Percentiles rank a stretch among this genome's conserved stretches.
Conservation (phyloP, 2,113 vertebrate genomes). For the Solenodon paradoxus region DNA sequence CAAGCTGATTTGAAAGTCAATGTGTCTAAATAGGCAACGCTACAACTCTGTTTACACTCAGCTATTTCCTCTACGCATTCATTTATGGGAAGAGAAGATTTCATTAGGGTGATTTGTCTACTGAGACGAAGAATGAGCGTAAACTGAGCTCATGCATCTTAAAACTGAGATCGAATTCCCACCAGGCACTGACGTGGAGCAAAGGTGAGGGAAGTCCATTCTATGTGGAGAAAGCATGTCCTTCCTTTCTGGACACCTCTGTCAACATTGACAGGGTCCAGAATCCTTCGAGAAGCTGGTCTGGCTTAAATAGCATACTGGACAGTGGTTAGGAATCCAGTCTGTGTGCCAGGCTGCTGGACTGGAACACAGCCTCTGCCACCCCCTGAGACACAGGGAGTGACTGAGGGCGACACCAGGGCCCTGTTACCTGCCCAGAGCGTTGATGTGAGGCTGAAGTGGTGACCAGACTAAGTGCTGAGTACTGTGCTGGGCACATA, state of each 20-base stretch:
- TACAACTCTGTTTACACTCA: conserved; percentile 79
- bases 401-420: too few species aligned
- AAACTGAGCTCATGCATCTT: conserved; percentile 67
- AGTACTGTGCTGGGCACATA: rapidly evolving
- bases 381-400: not conserved
- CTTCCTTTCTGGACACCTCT: not conserved
- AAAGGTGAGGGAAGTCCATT: not conserved
- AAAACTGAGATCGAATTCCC: conserved; percentile 51
- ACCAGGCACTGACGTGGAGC: conserved; percentile 31
- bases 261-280: not conserved
- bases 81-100: conserved; percentile 80
- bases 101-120: conserved; percentile 78
- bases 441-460: rapidly evolving
- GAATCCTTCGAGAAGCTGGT: not conserved
- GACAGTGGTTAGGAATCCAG: not conserved
- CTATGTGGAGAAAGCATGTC: not conserved
- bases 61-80: conserved; percentile 76
- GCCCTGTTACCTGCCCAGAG: too few species aligned
- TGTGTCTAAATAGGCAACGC: conserved; percentile 79
- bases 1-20: conserved; percentile 84
- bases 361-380: not conserved
- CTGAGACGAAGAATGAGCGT: conserved; percentile 71
- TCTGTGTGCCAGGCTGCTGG: not conserved
- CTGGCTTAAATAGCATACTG: rapidly evolving
- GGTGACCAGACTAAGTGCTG: not conserved